phyloP scores from a whole-genome alignment of 2,113 vertebrate genomes.

The Zosterops japonicus region DNA sequence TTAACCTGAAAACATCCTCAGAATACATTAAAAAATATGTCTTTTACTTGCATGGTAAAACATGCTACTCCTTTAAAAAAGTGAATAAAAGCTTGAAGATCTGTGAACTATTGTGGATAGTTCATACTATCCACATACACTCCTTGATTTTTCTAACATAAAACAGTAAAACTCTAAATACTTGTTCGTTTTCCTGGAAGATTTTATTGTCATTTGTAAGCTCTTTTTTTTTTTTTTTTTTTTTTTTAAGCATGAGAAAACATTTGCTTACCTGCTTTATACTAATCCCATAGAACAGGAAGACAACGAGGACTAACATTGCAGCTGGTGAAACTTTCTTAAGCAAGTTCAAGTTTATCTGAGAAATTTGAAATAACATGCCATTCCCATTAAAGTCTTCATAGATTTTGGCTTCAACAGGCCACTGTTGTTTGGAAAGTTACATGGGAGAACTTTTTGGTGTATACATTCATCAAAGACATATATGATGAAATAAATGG shows the following conservation, averaged over 20 bases:
- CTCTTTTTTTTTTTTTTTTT: neutral
- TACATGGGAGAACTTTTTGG: neutral
- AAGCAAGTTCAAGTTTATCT: neutral
- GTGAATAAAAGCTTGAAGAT: neutral
- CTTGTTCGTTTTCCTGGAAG: neutral
- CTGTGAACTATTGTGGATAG: neutral
- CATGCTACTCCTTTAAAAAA: neutral
- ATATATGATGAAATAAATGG: neutral
- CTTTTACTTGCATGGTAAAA: neutral
- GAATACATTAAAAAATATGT: neutral
- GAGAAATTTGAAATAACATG: neutral
- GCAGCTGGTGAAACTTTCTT: neutral
- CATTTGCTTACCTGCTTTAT: neutral
- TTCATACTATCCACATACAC: neutral
- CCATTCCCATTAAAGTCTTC: neutral
- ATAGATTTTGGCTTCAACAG: neutral
- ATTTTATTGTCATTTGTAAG: neutral
- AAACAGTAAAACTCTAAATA: neutral
- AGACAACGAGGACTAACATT: neutral
- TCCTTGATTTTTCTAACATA: neutral
- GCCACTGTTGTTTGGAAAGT: neutral
- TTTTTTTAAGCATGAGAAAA: neutral
- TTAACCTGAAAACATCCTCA: neutral
- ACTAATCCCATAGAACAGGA: neutral
- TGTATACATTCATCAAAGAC: neutral